Percentiles rank a stretch among this genome's conserved stretches.
These are phyloP conservation scores for Lutraria rhynchaena DNA, from an alignment of 1,140 invertebrate species.

Conservation along the genomic window DNA sequence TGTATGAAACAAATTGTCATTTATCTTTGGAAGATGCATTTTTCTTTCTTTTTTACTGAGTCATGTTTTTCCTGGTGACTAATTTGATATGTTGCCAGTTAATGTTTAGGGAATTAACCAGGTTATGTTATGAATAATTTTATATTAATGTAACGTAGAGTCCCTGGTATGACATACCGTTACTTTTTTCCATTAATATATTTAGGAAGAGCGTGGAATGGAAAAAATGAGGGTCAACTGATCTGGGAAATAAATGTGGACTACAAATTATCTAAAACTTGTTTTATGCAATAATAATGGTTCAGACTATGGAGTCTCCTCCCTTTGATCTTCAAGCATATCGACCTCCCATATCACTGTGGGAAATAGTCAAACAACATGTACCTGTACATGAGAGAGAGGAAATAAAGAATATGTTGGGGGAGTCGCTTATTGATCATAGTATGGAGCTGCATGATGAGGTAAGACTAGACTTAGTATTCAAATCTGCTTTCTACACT, in stretches of 20 bases:
- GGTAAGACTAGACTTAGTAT: too few species aligned
- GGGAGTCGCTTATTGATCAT: conserved; percentile 77
- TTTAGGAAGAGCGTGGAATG: background rate
- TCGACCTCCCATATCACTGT: conserved; percentile 77
- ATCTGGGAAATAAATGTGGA: too few species aligned
- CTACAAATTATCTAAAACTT: background rate
- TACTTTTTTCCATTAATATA: background rate
- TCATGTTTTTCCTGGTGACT: too few species aligned
- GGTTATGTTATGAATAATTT: too few species aligned
- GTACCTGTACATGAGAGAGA: conserved; percentile 73
- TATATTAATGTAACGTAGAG: background rate
- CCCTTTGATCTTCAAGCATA: conserved; percentile 72
- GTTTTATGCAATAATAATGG: conserved; percentile 2
- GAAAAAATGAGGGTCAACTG: background rate
- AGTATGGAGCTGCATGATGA: conserved; percentile 78
- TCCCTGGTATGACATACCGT: too few species aligned
- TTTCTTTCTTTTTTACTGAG: too few species aligned
- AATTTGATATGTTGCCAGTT: too few species aligned
- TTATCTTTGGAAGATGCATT: too few species aligned
- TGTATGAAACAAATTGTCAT: too few species aligned
- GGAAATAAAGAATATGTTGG: conserved; percentile 79
- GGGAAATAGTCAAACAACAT: conserved; percentile 76
- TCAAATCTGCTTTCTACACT: too few species aligned
- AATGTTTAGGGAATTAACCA: too few species aligned
- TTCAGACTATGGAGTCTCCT: conserved; percentile 51